Evolutionary conservation across 2,797 vertebrate genomes (phyloP), one percentile per base, ranked within the genome.

Genomic region (Lycodopsis pacificus): DNA sequence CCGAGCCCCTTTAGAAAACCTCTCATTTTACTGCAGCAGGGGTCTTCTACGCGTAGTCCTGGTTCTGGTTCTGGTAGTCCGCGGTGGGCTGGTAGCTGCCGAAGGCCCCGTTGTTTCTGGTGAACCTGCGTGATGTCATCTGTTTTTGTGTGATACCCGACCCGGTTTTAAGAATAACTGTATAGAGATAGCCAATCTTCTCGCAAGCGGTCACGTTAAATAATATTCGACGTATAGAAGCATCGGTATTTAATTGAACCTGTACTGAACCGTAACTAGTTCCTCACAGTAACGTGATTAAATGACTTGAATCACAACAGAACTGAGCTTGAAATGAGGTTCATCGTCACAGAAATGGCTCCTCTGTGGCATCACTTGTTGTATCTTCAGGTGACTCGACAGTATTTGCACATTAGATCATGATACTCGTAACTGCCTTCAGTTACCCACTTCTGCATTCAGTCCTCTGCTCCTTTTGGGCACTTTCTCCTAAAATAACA

Each of bases 401-500:
- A 27, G 30, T 27, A 38, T 76, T 81, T 65, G 53, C 22, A 25
- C 56, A 71, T 27, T 65, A 42, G n/a, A 66, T 77, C 48, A 7
- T 30, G 14, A 69, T 53, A 19, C 27, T 65, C 2, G 12, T 42
- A 62, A 51, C 73, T 49, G 42, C 73, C n/a, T 64, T 70, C 62
- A 64, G 46, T 64, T 73, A 38, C 11, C 40, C 59, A 81, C 80
- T 65, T 86, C 67, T 89, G 75, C 71, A 77, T 69, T 76, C 68
- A 79, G 49, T 82, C 73, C 7, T 73, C 42, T 9, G 32, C 15
- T 49, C 10, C n/a, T 64, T 82, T 81, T 22, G 49, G 51, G 54
- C 72, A 42, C 71, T 69, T 82, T 70, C 36, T 77, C 46, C 77
- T 82, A 69, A 76, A 89, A 90, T 80, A 89, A 85, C 81, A 82